phyloP scores from a whole-genome alignment of 2,888 invertebrate genomes.

The Clivina fossor region DNA sequence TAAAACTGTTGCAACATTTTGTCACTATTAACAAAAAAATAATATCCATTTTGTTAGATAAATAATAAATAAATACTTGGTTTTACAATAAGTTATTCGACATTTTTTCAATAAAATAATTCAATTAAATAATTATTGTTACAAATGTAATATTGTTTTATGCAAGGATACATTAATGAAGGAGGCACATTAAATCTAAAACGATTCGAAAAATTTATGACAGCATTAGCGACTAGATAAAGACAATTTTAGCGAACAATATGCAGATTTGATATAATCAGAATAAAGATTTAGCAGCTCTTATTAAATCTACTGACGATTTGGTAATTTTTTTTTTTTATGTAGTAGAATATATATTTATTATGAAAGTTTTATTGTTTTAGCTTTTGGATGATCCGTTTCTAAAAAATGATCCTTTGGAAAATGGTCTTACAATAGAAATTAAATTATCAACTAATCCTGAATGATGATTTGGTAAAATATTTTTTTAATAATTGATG shows the following conservation, averaged over 20 bases:
- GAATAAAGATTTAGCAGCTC: conserved; percentile 61
- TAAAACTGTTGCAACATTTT: too few relatives aligned
- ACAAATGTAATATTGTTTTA: conserved; percentile 27
- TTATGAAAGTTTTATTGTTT: conserved; percentile 2
- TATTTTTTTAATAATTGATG: too few relatives aligned
- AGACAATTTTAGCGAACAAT: conserved; percentile 73
- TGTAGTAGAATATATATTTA: too few relatives aligned
- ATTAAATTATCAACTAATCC: conserved; percentile 20
- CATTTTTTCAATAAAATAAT: too few relatives aligned
- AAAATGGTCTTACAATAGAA: conserved; percentile 3
- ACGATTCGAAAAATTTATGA: conserved; percentile 85
- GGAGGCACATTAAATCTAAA: conserved; percentile 77
- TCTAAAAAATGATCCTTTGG: conserved; percentile 6
- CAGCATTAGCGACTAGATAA: conserved; percentile 73
- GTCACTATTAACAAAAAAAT: too few relatives aligned
- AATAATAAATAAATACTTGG: too few relatives aligned
- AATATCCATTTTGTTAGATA: too few relatives aligned
- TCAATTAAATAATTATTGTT: too few relatives aligned
- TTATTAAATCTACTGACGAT: conserved; percentile 65
- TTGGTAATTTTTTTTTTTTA: too few relatives aligned
- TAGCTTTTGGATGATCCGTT: conserved; percentile 8
- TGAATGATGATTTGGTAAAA: conserved; percentile 20
- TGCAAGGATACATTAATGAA: conserved; percentile 89
- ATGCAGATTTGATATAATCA: conserved; percentile 82
- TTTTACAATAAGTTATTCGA: too few relatives aligned